A percentile compares a stretch with the other conserved stretches of the same genome.
Conservation (phyloP, 2,888 invertebrate species). For the Holacanthella duospinosa region DNA sequence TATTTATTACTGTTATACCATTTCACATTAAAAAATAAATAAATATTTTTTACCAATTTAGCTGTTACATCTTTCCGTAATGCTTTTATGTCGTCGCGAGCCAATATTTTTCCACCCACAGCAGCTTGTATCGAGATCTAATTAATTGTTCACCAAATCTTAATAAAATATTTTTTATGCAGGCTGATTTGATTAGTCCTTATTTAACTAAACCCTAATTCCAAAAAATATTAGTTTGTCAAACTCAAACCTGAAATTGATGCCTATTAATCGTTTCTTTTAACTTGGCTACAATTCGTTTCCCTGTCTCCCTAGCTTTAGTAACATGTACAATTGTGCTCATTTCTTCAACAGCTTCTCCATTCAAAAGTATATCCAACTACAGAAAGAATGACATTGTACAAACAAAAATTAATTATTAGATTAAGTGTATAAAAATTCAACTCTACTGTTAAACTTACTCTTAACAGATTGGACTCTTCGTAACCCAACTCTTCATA, state of each 20-base stretch:
- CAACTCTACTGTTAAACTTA: conserved; percentile 41
- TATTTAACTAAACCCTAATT: no score
- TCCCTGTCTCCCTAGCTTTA: conserved; percentile 55
- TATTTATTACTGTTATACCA: neutral
- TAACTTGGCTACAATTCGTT: conserved; percentile 60
- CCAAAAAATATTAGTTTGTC: neutral
- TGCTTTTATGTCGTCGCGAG: conserved; percentile 75
- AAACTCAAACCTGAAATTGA: conserved; percentile 52
- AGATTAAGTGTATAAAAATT: conserved; percentile 17
- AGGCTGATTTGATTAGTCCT: no score
- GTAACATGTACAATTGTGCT: conserved; percentile 66
- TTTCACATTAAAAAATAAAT: neutral
- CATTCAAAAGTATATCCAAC: conserved; percentile 70
- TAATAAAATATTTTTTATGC: neutral
- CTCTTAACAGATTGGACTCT: conserved; percentile 61
- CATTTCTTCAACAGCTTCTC: conserved; percentile 68
- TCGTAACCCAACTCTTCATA: conserved; percentile 82
- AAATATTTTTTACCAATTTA: conserved; percentile 60
- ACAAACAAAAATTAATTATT: conserved; percentile 5
- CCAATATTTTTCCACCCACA: conserved; percentile 64
- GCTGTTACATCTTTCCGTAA: conserved; percentile 86
- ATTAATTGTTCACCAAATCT: conserved; percentile 2
- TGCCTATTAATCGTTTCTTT: conserved; percentile 80
- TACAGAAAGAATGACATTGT: no score
- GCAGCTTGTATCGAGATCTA: conserved; percentile 76